A percentile compares a stretch with the other conserved stretches of the same genome.
phyloP scores from a whole-genome alignment of 2,888 invertebrate species.

The Cenopis cana region DNA sequence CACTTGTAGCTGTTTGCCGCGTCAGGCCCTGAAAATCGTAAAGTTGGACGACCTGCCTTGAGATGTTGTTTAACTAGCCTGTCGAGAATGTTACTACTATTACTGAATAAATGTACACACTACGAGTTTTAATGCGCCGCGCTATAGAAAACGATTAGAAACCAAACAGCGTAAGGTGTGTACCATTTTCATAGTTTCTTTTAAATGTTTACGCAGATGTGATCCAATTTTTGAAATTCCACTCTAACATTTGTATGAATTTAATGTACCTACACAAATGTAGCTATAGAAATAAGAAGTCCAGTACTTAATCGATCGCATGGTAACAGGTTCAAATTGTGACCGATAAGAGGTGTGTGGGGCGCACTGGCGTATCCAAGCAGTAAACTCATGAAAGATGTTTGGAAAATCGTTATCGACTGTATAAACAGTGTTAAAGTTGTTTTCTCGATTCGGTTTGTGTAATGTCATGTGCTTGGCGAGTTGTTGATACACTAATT shows the following conservation, averaged over 20 bases:
- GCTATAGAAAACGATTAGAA: background rate
- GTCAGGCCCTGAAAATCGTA: background rate
- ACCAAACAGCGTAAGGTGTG: background rate
- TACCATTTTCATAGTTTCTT: background rate
- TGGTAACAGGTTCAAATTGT: background rate
- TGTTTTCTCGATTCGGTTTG: constrained; percentile 10
- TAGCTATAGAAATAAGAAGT: background rate
- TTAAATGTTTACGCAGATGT: background rate
- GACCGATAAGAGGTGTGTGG: background rate
- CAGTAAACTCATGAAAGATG: background rate
- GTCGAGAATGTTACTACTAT: background rate
- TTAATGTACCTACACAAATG: background rate
- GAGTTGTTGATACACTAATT: constrained; percentile 1
- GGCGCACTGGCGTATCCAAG: too few species aligned
- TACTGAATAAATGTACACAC: too few species aligned
- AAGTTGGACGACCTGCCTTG: background rate
- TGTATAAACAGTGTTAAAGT: background rate
- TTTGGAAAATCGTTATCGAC: background rate
- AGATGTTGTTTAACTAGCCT: background rate
- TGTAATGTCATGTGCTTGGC: background rate
- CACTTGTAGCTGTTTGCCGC: background rate
- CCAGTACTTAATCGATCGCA: background rate
- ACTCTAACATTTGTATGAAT: background rate
- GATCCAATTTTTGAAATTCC: background rate
- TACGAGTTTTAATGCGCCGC: background rate